Evolutionary conservation across 1,140 invertebrate species (phyloP), one percentile per base, ranked within the genome.

Genomic region (Lutraria rhynchaena): DNA sequence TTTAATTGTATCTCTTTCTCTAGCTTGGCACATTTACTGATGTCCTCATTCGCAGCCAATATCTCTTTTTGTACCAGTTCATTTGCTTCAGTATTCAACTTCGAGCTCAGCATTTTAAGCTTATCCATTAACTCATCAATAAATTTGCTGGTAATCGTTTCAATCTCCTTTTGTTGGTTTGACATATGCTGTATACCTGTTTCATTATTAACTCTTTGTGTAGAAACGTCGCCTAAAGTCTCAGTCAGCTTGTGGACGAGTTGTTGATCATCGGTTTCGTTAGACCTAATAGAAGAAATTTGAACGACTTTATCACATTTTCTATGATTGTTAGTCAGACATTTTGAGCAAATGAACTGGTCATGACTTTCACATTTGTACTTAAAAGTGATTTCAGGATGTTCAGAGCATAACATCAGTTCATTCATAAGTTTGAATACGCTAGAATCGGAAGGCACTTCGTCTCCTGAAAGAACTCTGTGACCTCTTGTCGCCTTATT

Each of bases 401-500:
- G 65, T 31, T 49, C n/a, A 4, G 22, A 29, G 24, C 65, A 69
- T 41, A 29, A 51, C 33, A 41, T 37, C 22, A 69, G 35, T 51
- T 37, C n/a, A n/a, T 51, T 46, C 44, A 69, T 49, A 31, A 17
- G 3, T 7, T 49, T 51, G n/a, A 69, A 69, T 31, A 15, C 65
- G 1, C 19, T 51, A 1, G 24, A 31, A 49, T 69, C 65, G 17
- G 17, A 17, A 7, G 61, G 61, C 24, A 67, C 27, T 3, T 69
- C 22, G 11, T 49, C 19, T 19, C 49, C 63, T 1, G 41, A 9
- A 17, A 46, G 24, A 5, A 67, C 27, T 15, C 17, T n/a, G 29
- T 69, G 65, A 19, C 33, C 41, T 46, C 65, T 17, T 29, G 65
- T 49, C n/a, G n/a, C 27, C 29, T 46, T 69, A 31, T 69, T 69